Base-by-base conservation (phyloP, 2,888 invertebrate species). In the Hartigia nigra region DNA sequence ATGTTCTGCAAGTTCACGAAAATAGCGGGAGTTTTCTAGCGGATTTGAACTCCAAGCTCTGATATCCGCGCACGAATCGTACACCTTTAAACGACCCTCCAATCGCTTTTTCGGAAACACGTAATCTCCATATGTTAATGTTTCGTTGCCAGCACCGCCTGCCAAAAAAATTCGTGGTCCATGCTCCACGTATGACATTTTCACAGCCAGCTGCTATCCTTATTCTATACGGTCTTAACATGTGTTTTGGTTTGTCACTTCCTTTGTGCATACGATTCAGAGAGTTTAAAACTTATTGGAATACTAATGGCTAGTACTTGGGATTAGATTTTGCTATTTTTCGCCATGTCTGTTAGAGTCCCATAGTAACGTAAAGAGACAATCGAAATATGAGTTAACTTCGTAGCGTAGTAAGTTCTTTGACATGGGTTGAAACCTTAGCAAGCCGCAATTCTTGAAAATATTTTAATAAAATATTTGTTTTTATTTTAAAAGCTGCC, bases 1-100 rank as follows among this genome's bases (percentile, higher is more conserved):
- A 77, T 87, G 84, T 81, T 90, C 89, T 31, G 84, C 84, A 36
- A 89, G 84, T 82, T 90, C 89, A 11, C 88, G 89, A 82, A 90
- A 90, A 81, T 90, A 90, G 76, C 85, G 88, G 32, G 85, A 87
- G 81, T 83, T 88, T 72, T 90, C 90, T 69, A 85, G 78, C n/a
- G 85, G 79, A 86, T 93, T 92, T 86, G 93, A 92, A 86, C 93
- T 93, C 94, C 94, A 94, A 82, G 94, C 93, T 84, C 94, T 91
- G 69, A 93, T 82, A 87, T 94, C 94, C 37, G 87, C 86, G 83
- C 93, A 94, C 77, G 94, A 94, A 69, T 92, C 92, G 82, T 92
- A 92, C 1, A 92, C 90, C 87, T 94, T 94, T 79, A 94, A 90
- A 82, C 93, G 92, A 76, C 93, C 93, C 86, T 94, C 94, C 90